Conservation (phyloP, 2,888 invertebrate genomes). For the Euzophera pinguis region DNA sequence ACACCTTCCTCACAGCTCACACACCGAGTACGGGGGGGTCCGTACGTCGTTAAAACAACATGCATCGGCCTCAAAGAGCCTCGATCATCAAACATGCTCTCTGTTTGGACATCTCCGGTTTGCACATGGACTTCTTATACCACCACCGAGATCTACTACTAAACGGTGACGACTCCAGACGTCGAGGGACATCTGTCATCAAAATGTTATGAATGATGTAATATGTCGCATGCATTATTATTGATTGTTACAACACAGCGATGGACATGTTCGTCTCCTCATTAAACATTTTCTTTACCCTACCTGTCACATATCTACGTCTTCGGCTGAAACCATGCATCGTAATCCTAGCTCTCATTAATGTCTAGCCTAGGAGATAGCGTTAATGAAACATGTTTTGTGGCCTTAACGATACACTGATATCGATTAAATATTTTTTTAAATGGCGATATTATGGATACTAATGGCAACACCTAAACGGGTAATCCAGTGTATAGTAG, state of each 20-base stretch:
- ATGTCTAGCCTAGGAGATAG: constrained; percentile 68
- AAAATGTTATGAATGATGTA: constrained; percentile 36
- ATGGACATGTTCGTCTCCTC: constrained; percentile 35
- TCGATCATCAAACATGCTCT: constrained; percentile 24
- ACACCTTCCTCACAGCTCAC: constrained; percentile 38
- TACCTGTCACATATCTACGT: constrained; percentile 25
- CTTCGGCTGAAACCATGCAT: constrained; percentile 57
- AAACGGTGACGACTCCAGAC: constrained; percentile 35
- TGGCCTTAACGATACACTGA: constrained; percentile 57
- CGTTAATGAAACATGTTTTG: constrained; percentile 64
- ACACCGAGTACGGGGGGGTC: constrained; percentile 19
- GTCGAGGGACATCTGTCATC: constrained; percentile 26
- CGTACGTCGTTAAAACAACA: constrained; percentile 33
- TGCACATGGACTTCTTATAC: constrained; percentile 28
- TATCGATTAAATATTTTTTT: constrained; percentile 6
- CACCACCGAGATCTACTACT: constrained; percentile 49
- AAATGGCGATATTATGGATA: constrained; percentile 21
- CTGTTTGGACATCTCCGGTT: constrained; percentile 19
- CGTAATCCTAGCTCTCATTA: constrained; percentile 62
- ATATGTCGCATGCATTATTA: constrained; percentile 54
- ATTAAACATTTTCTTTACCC: constrained; percentile 25
- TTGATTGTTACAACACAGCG: constrained; percentile 62
- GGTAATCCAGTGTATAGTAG: constrained; percentile 46
- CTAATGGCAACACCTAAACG: constrained; percentile 27
- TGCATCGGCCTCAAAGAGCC: constrained; percentile 36